Percentiles rank a stretch among this genome's conserved stretches.
Conservation (phyloP, 1,140 invertebrate species). For the Aculops lycopersici region DNA sequence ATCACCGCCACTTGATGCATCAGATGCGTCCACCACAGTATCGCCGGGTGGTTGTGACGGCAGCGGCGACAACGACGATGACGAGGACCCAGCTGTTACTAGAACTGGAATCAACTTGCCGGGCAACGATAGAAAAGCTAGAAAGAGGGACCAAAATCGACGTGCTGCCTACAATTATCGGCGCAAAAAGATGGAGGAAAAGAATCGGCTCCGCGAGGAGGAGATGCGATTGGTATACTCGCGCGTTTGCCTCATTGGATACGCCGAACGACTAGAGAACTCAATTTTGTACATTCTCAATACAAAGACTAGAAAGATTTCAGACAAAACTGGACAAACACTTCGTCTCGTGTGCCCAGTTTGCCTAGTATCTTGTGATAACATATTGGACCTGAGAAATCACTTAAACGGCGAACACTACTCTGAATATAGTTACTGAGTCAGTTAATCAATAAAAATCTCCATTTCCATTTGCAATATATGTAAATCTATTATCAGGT, state of each 20-base stretch:
- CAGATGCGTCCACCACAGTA: too few species aligned
- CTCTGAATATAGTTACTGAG: too few species aligned
- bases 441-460: too few species aligned
- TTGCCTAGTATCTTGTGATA: neutral
- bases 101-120: too few species aligned
- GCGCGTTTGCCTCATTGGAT: neutral
- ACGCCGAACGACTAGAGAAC: neutral
- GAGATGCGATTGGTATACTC: neutral
- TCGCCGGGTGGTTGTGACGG: too few species aligned
- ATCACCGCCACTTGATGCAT: too few species aligned
- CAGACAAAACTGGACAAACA: neutral
- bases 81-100: too few species aligned
- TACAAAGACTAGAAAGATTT: neutral
- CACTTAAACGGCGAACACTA: neutral
- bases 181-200: neutral
- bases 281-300: neutral
- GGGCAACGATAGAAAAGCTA: neutral
- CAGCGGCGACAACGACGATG: too few species aligned
- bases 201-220: neutral
- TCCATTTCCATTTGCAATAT: too few species aligned
- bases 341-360: neutral
- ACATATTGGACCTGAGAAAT: neutral
- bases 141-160: neutral
- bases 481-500: too few species aligned
- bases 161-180: neutral